Base-by-base conservation (phyloP, 2,113 vertebrate genomes). In the Ptilorrhoa leucosticta region DNA sequence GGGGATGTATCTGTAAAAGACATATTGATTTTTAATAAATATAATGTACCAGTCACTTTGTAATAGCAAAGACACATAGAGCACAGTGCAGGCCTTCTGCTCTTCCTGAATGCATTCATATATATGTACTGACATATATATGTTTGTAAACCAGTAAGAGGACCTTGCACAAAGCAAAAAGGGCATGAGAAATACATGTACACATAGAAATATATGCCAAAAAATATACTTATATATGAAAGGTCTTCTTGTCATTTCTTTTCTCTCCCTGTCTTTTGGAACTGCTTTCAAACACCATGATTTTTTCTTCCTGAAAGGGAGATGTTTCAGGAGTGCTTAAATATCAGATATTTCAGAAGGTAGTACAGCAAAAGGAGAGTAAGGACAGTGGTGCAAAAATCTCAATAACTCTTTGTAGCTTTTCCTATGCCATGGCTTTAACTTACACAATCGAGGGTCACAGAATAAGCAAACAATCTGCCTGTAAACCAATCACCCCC, bases 21-120 rank as follows among this genome's bases (percentile, higher is more conserved):
- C 11, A 42, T 54, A 95, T 93, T 88, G 96, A 95, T 95, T 92
- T 95, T 94, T 86, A 83, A 92, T 86, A 93, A 80, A 89, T 94
- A 73, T 30, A 80, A 40, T 40, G 9, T 44, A 89, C 50, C 64
- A 73, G 76, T 85, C 58, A 65, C 45, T 95, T 90, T 65, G 44
- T 31, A 89, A 82, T n/a, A 77, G n/a, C 54, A 70, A 39, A 92
- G 42, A 45, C 54, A 58, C 35, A 50, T 13, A 44, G 17, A 78
- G 16, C 50, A 83, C 27, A 30, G 13, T 77, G 28, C 42, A 83
- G 54, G 37, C 44, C 11, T 87, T 47, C 57, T 82, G 35, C 5
- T 79, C 30, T 30, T 91, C 83, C 39, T 48, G 21, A 73, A 54
- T 40, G 35, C 54, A 66, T 48, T 37, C 17, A 27, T 50, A 53